phyloP scores from a whole-genome alignment of 2,888 invertebrate species.

The Chydorus sphaericus region DNA sequence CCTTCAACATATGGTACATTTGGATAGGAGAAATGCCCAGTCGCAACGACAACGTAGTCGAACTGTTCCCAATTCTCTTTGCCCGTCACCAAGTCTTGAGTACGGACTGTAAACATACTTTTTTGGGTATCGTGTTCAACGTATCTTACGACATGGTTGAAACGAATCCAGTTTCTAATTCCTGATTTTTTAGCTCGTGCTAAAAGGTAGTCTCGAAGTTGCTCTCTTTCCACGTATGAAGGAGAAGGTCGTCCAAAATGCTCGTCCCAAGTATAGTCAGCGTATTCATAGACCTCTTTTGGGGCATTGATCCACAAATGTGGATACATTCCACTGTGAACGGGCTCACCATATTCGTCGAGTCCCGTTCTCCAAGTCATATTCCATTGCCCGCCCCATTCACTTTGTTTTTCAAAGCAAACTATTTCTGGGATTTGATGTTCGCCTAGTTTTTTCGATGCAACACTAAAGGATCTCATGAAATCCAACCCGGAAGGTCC shows the following conservation, averaged over 20 bases:
- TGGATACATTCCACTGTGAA: background rate
- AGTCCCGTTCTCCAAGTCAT: background rate
- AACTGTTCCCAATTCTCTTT: background rate
- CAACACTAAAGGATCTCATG: background rate
- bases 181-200: background rate
- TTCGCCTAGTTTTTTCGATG: background rate
- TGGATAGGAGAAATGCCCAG: background rate
- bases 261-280: background rate
- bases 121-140: background rate
- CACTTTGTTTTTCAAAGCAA: conserved; percentile 1
- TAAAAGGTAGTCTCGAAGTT: background rate
- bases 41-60: background rate
- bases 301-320: background rate
- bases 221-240: background rate
- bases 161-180: background rate
- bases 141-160: background rate
- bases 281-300: background rate
- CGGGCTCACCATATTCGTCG: background rate
- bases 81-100: background rate
- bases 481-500: background rate
- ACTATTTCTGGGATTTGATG: background rate
- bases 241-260: background rate
- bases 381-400: background rate
- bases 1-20: background rate
- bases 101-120: background rate